Evolutionary conservation across 2,797 vertebrate species (phyloP).

Genomic region (Gadopsis bispinosus): DNA sequence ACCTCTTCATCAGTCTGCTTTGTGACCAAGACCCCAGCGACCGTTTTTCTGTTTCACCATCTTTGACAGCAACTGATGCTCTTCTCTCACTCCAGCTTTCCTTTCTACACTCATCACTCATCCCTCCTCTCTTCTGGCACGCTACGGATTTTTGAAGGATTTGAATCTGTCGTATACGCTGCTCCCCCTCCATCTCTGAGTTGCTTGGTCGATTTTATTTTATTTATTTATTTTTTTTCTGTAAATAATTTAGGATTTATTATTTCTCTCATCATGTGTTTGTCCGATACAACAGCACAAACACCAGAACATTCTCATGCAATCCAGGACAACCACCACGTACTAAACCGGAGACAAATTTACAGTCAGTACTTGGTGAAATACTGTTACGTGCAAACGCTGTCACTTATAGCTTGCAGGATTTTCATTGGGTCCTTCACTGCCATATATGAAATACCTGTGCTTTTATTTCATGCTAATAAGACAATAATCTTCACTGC

Average conservation of each 20-base stretch:
- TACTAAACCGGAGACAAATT: background rate
- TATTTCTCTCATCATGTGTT: no score
- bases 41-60: conserved; percentile 46
- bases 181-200: background rate
- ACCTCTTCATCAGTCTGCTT: conserved; percentile 59
- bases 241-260: background rate
- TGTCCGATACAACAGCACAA: background rate
- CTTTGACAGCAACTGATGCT: conserved; percentile 40
- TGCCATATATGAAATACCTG: background rate
- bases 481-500: background rate
- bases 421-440: background rate
- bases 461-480: conserved; percentile 5
- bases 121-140: background rate
- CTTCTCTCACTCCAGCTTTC: conserved; percentile 9
- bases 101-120: background rate
- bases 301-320: background rate
- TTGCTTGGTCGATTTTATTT: no score
- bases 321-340: background rate
- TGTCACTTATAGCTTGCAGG: background rate
- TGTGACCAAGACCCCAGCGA: conserved; percentile 43
- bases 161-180: background rate
- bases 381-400: background rate
- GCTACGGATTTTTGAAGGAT: background rate
- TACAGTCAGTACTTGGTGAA: background rate
- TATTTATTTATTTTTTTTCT: background rate